phyloP scores from a whole-genome alignment of 2,888 invertebrate genomes.

The Leptopilina myrica region DNA sequence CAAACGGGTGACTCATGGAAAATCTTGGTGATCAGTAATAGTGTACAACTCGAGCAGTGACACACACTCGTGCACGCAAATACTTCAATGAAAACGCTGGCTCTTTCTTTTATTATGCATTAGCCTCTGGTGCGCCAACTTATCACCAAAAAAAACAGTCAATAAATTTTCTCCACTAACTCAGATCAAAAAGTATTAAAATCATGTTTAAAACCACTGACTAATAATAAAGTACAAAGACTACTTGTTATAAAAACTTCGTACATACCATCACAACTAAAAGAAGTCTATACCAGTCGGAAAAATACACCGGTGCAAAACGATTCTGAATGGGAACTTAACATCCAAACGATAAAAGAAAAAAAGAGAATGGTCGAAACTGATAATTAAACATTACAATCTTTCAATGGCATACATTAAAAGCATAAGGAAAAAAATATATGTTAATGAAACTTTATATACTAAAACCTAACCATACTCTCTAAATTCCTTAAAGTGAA shows the following conservation, averaged over 20 bases:
- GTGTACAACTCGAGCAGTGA: constrained; percentile 12
- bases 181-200: no score
- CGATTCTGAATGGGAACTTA: constrained; percentile 6
- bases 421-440: no score
- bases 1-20: constrained; percentile 30
- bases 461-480: constrained; percentile 1
- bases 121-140: not conserved
- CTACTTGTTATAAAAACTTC: not conserved
- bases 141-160: not conserved
- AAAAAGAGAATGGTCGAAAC: constrained; percentile 12
- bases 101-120: constrained; percentile 31
- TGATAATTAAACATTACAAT: constrained; percentile 2
- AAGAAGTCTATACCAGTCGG: no score
- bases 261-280: no score
- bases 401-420: no score
- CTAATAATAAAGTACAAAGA: not conserved
- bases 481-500: not conserved
- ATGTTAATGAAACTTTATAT: no score
- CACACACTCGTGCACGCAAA: not conserved
- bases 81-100: constrained; percentile 19
- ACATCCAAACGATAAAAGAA: not conserved
- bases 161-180: no score
- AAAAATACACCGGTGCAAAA: no score
- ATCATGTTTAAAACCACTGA: no score
- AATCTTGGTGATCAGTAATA: constrained; percentile 35